These are phyloP conservation scores for Acanthococcus lagerstroemiae DNA, from an alignment of 2,888 invertebrate genomes.

Conservation along the genomic window DNA sequence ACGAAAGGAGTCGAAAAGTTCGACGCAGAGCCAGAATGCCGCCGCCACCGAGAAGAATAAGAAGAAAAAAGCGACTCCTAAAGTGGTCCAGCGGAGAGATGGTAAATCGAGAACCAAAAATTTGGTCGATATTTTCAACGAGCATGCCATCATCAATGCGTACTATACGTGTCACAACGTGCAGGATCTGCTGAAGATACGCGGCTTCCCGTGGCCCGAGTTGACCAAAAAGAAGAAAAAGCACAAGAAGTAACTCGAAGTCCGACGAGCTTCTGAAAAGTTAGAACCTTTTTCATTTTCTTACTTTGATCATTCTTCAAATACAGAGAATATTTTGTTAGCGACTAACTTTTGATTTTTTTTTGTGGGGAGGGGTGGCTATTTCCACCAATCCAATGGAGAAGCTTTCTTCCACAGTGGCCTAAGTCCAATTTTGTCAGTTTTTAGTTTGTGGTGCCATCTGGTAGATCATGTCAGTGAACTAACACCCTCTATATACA, in stretches of 20 bases:
- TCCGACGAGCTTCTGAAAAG: background rate
- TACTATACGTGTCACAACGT: constrained; percentile 89
- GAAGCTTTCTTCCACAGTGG: too few species aligned
- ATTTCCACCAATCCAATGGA: background rate
- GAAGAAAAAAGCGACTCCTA: constrained; percentile 27
- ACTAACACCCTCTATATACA: too few species aligned
- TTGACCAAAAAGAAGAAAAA: constrained; percentile 74
- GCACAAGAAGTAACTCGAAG: constrained; percentile 49
- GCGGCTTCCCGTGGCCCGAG: constrained; percentile 85
- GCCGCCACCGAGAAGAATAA: background rate
- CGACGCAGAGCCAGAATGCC: too few species aligned
- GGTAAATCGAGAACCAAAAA: constrained; percentile 51
- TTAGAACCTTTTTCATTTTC: background rate
- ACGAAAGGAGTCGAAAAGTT: too few species aligned
- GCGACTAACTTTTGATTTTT: background rate
- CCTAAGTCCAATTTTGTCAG: too few species aligned
- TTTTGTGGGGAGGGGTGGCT: background rate
- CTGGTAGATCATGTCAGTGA: too few species aligned
- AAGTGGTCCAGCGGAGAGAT: constrained; percentile 33
- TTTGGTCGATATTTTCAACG: constrained; percentile 74
- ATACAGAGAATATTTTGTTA: background rate
- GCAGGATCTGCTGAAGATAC: constrained; percentile 70
- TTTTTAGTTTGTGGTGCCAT: too few species aligned
- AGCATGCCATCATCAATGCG: constrained; percentile 86
- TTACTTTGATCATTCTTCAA: too few species aligned